Evolutionary conservation across 2,888 invertebrate species (phyloP).

Genomic region (Drosophila antonietae): DNA sequence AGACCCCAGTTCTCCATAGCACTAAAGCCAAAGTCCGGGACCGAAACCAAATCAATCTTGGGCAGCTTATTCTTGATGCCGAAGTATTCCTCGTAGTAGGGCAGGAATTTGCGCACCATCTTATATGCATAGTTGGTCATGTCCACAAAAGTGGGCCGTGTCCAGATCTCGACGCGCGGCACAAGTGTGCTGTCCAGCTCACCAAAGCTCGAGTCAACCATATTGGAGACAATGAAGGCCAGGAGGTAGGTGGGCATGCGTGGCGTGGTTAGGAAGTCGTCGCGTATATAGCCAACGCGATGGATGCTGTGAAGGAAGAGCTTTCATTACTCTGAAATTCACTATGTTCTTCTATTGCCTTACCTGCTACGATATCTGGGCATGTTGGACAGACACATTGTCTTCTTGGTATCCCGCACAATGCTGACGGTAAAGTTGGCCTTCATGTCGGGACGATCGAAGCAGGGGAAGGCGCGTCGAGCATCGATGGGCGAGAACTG

Average conservation of each 20-base stretch:
- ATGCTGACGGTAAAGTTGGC: constrained; percentile 90
- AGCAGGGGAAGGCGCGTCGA: constrained; percentile 93
- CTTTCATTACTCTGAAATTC: too few species aligned
- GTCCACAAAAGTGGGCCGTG: constrained; percentile 80
- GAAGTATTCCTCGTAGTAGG: constrained; percentile 88
- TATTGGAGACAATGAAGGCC: constrained; percentile 87
- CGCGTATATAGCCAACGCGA: constrained; percentile 87
- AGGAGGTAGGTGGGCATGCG: constrained; percentile 92
- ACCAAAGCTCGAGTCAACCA: constrained; percentile 82
- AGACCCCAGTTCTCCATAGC: constrained; percentile 91
- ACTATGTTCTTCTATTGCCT: constrained; percentile 20
- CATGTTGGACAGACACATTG: constrained; percentile 88
- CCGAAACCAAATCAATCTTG: constrained; percentile 90
- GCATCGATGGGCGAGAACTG: constrained; percentile 93
- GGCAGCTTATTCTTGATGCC: constrained; percentile 87
- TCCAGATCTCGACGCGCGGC: constrained; percentile 84
- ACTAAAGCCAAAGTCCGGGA: constrained; percentile 89
- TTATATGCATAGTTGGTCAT: constrained; percentile 86
- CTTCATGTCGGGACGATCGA: constrained; percentile 93
- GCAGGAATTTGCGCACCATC: constrained; percentile 87
- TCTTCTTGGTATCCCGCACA: constrained; percentile 85
- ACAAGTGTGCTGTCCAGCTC: constrained; percentile 68
- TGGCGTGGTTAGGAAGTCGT: constrained; percentile 87
- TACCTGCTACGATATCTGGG: constrained; percentile 84
- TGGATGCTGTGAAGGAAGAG: constrained; percentile 49